Evolutionary conservation across 2,113 vertebrate species (phyloP), one percentile per base, ranked within the genome.

Genomic region (Chionomys nivalis): DNA sequence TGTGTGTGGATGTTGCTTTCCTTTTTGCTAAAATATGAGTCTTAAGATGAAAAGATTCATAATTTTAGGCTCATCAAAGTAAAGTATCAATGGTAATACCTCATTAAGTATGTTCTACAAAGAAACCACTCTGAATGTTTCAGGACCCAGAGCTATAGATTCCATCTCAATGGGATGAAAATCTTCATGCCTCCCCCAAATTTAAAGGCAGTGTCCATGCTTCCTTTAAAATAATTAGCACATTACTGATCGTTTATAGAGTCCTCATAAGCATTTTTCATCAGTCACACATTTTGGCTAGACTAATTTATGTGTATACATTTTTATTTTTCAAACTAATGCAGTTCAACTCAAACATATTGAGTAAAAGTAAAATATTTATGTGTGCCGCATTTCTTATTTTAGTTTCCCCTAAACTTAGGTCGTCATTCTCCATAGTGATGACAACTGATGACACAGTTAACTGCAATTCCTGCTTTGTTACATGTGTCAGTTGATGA

Each of bases 171-270:
- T 55, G 44, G 78, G 17, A 94, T 72, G 5, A 92, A 78, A 77
- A 65, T 63, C 58, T 85, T 44, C 26, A 90, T 73, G 33, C 17
- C 1, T 58, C 1, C 73, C 26, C 1, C 31, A 3, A 9, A 68
- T 39, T 72, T 23, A 72, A 72, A 72, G 36, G 17, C 1, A 72
- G 36, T 72, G 66, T 31, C 52, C 58, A 24, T 23, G 12, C 31
- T 66, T 72, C 70, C 82, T 65, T 78, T 63, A 73, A 65, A 63
- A 33, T 61, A 52, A 85, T 36, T 5, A 42, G 10, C 21, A 23
- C 13, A 33, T 6, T 14, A 52, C 1, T 95, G 76, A 89, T 94
- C 39, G 75, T 91, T 96, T 68, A 92, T 92, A 78, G 89, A 96
- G 47, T 44, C 19, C 61, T 95, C 42, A n/a, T 26, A 58, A 21